Evolutionary conservation across 2,888 invertebrate species (phyloP).

Genomic region (Scaptomyza tumidula): DNA sequence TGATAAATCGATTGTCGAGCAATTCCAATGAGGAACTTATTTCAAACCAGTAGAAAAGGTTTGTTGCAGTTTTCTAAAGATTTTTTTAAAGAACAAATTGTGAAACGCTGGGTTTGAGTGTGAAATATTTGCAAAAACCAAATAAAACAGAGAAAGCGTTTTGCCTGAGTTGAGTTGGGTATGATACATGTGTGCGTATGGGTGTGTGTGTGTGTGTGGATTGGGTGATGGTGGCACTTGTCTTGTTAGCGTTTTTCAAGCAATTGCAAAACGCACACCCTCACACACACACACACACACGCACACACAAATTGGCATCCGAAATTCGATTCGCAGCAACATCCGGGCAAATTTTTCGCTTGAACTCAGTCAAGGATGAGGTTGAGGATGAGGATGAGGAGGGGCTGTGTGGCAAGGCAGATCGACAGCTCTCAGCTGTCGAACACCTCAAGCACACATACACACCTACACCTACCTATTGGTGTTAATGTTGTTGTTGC

Average conservation of each 20-base stretch:
- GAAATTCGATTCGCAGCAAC: constrained; percentile 1
- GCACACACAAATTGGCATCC: constrained; percentile 3
- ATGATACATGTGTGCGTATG: neutral
- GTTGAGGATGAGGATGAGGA: neutral
- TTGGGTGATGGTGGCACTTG: constrained; percentile 1
- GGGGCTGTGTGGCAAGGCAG: too few species aligned
- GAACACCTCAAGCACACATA: constrained; percentile 8
- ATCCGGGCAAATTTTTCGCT: neutral
- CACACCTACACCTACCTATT: constrained; percentile 14
- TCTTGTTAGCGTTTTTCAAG: neutral
- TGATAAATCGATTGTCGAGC: too few species aligned
- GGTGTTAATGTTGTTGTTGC: constrained; percentile 2
- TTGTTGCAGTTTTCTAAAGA: too few species aligned
- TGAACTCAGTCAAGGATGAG: constrained; percentile 1
- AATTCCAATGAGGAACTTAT: too few species aligned
- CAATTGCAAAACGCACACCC: too few species aligned
- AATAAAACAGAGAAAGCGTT: neutral
- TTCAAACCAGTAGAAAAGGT: too few species aligned
- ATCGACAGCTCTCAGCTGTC: neutral
- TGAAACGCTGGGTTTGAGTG: too few species aligned
- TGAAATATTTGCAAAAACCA: too few species aligned
- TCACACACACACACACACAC: neutral
- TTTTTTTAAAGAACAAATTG: too few species aligned
- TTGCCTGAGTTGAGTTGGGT: neutral
- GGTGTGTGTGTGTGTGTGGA: neutral